Evolutionary conservation across 2,888 invertebrate species (phyloP).

Genomic region (Lithophane semibrunnea): DNA sequence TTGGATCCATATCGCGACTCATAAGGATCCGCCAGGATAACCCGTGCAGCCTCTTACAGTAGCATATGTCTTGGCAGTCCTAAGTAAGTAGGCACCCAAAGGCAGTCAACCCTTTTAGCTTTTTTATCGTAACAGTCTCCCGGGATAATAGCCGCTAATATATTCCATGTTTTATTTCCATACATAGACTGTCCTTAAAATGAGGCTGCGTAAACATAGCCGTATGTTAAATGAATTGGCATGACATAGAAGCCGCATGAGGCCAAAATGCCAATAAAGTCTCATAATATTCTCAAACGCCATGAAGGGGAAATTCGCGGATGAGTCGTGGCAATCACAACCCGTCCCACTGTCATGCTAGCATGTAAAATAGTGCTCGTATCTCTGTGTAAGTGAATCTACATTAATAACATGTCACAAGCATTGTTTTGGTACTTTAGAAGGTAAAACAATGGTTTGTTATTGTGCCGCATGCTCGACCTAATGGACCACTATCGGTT

Average conservation of each 20-base stretch:
- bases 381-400: constrained; percentile 48
- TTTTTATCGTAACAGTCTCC: constrained; percentile 32
- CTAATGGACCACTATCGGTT: constrained; percentile 25
- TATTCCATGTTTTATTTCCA: constrained; percentile 28
- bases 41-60: constrained; percentile 12
- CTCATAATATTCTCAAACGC: constrained; percentile 28
- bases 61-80: constrained; percentile 20
- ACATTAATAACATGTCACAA: constrained; percentile 52
- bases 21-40: constrained; percentile 3
- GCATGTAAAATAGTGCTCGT: constrained; percentile 46
- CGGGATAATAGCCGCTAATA: constrained; percentile 12
- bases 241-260: constrained; percentile 21
- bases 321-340: constrained; percentile 40
- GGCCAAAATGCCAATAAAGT: constrained; percentile 31
- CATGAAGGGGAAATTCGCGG: constrained; percentile 23
- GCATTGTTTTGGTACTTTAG: constrained; percentile 41
- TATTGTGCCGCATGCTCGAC: constrained; percentile 14
- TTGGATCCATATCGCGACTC: constrained; percentile 31
- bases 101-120: constrained; percentile 30
- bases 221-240: constrained; percentile 42
- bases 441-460: constrained; percentile 40
- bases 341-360: constrained; percentile 25
- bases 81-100: constrained; percentile 27
- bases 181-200: constrained; percentile 4
- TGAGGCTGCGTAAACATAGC: constrained; percentile 10